Evolutionary conservation across 2,113 vertebrate species (phyloP).

Genomic region (Lasiurus cinereus): DNA sequence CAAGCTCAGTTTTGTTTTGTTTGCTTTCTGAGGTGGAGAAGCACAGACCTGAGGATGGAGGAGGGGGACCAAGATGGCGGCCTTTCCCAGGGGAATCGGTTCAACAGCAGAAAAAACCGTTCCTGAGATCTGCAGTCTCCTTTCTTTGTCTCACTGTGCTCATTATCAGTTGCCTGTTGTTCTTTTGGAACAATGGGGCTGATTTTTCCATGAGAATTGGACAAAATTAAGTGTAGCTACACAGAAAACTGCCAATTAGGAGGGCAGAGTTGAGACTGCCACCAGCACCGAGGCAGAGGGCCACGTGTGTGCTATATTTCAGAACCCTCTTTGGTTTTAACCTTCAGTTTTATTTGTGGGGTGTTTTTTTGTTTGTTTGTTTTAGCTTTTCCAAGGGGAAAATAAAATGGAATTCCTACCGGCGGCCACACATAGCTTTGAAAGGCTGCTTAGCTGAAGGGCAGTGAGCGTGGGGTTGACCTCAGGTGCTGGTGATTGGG

Average conservation of each 20-base stretch:
- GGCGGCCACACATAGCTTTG: background rate
- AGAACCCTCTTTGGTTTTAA: conserved; percentile 6
- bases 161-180: conserved; percentile 72
- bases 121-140: background rate
- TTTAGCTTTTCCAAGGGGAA: conserved; percentile 15
- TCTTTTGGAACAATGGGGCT: conserved; percentile 66
- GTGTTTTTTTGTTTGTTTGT: background rate
- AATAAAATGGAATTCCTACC: background rate
- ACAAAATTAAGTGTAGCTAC: background rate
- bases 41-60: background rate
- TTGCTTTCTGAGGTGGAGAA: background rate
- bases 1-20: fast-evolving
- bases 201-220: conserved; percentile 65
- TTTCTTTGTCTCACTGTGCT: conserved; percentile 12
- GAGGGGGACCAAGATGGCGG: no score
- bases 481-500: background rate
- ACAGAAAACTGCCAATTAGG: background rate
- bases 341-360: background rate
- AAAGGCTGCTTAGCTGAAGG: conserved; percentile 27
- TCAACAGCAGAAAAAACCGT: background rate
- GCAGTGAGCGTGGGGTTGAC: background rate
- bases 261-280: background rate
- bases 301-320: fast-evolving
- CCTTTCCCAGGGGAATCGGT: background rate
- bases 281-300: background rate